Evolutionary conservation across 2,113 vertebrate genomes (phyloP).

Genomic region (Ophthalmolycus amberensis): DNA sequence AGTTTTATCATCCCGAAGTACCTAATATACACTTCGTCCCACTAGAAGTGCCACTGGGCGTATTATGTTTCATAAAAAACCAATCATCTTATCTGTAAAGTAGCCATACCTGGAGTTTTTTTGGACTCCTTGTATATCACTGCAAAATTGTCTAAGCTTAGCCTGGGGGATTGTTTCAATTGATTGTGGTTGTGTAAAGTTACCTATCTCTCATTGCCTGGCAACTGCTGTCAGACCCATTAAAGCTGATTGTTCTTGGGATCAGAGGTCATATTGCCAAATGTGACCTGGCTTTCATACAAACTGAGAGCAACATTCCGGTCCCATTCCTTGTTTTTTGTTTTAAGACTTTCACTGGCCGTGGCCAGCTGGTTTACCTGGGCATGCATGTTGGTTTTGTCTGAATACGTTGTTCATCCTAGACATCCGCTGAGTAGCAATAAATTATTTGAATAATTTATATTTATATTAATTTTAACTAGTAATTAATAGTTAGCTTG

Average conservation of each 20-base stretch:
- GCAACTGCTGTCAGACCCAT: constrained; percentile 6
- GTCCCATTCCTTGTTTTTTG: neutral
- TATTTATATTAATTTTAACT: neutral
- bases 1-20: neutral
- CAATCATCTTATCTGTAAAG: neutral
- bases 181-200: neutral
- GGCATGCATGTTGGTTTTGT: neutral
- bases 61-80: neutral
- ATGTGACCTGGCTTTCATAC: constrained; percentile 3
- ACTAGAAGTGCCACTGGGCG: neutral
- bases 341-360: constrained; percentile 1
- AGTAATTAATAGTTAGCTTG: neutral
- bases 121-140: neutral
- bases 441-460: neutral
- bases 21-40: neutral
- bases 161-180: neutral
- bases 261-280: constrained; percentile 58
- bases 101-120: neutral
- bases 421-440: neutral
- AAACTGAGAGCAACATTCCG: constrained; percentile 63
- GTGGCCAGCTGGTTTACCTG: constrained; percentile 1
- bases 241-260: constrained; percentile 6
- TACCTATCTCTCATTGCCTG: constrained; percentile 3
- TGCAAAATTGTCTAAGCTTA: neutral
- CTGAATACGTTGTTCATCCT: neutral